These are phyloP conservation scores for Ryuthela nishihirai DNA, from an alignment of 2,888 invertebrate species.

Conservation along the genomic window DNA sequence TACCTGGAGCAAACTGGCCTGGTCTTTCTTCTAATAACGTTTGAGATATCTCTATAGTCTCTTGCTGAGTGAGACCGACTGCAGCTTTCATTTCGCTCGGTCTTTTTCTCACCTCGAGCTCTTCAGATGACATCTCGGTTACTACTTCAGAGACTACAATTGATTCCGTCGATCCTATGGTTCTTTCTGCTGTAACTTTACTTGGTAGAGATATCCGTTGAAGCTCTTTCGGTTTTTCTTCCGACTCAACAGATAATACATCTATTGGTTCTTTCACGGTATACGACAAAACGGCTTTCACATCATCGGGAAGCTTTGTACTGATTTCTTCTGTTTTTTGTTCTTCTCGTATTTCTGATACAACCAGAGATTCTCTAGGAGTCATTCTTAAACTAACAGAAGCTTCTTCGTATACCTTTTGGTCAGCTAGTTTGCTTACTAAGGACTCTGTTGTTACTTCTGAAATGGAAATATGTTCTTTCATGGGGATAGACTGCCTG, in stretches of 20 bases:
- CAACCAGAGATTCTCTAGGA: conserved; percentile 24
- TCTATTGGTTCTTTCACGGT: conserved; percentile 20
- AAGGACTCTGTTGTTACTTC: conserved; percentile 16
- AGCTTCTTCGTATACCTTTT: conserved; percentile 12
- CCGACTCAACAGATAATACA: conserved; percentile 14
- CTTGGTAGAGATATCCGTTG: conserved; percentile 22
- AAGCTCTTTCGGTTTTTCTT: conserved; percentile 33
- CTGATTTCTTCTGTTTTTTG: conserved; percentile 18
- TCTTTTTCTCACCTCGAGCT: conserved; percentile 22
- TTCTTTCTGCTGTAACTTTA: conserved; percentile 23
- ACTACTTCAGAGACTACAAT: conserved; percentile 40
- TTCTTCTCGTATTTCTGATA: conserved; percentile 24
- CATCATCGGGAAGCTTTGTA: conserved; percentile 13
- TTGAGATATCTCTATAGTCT: conserved; percentile 31
- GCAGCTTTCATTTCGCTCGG: conserved; percentile 19
- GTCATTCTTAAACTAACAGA: conserved; percentile 19
- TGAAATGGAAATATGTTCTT: conserved; percentile 4
- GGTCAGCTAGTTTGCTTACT: conserved; percentile 4
- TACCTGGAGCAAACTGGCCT: conserved; percentile 28
- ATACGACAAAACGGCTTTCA: conserved; percentile 12
- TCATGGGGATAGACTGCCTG: background rate
- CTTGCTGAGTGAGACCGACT: conserved; percentile 29
- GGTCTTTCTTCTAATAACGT: conserved; percentile 34
- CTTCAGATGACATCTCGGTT: conserved; percentile 22
- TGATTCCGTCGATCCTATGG: conserved; percentile 37